Evolutionary conservation across 2,797 vertebrate species (phyloP).

Genomic region (Manis crassicaudata): DNA sequence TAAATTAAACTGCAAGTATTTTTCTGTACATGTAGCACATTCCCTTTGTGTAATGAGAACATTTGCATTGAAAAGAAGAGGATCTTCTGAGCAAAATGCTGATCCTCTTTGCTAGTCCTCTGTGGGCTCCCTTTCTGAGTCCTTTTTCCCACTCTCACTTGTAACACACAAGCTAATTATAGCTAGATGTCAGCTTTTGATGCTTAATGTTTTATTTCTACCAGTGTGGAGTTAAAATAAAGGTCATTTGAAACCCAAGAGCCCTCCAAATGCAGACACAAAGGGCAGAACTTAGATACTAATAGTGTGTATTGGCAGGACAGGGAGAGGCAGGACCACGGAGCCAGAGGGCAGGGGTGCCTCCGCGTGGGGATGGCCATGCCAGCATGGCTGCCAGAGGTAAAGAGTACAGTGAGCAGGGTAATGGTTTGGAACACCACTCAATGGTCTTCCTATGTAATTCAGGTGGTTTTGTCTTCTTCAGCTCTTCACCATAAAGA

Average conservation of each 20-base stretch:
- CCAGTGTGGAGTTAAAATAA: neutral
- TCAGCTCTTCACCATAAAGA: neutral
- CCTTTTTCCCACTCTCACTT: neutral
- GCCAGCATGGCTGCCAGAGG: neutral
- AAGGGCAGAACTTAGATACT: neutral
- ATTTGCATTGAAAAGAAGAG: neutral
- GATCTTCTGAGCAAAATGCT: neutral
- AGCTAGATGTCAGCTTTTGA: neutral
- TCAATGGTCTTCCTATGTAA: neutral
- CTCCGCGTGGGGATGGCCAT: neutral
- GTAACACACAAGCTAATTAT: neutral
- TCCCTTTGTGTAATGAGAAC: neutral
- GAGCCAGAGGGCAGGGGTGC: neutral
- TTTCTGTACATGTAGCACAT: neutral
- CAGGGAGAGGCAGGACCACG: neutral
- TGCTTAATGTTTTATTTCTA: neutral
- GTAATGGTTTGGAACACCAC: neutral
- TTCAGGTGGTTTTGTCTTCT: neutral
- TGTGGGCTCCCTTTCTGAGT: neutral
- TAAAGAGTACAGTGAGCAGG: neutral
- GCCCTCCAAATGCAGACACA: neutral
- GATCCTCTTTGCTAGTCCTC: neutral
- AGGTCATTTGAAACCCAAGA: neutral
- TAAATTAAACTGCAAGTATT: neutral
- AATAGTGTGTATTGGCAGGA: neutral